These are phyloP conservation scores for Polyodon spathula DNA, from an alignment of 2,113 vertebrate genomes.

Conservation along the genomic window DNA sequence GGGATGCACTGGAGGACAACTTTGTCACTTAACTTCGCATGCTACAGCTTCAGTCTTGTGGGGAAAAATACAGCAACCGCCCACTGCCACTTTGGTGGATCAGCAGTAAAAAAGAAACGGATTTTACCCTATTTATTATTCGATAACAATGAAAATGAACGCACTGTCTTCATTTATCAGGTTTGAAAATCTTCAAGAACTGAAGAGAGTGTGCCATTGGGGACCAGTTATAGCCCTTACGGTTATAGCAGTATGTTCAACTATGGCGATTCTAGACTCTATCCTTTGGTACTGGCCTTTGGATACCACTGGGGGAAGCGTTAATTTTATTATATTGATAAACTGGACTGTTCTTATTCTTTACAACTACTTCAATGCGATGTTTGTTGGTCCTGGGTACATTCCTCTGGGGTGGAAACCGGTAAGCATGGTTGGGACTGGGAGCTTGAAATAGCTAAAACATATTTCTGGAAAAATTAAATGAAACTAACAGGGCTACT, in stretches of 20 bases:
- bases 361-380: slow-evolving; percentile 97
- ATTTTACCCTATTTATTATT: too few relatives aligned
- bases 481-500: too few relatives aligned
- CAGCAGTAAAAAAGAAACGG: too few relatives aligned
- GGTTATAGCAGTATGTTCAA: slow-evolving; percentile 84
- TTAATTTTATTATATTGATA: slow-evolving; percentile 94
- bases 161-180: slow-evolving; percentile 62
- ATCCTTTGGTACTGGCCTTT: slow-evolving; percentile 94
- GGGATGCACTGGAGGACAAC: too few relatives aligned
- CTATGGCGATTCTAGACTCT: slow-evolving; percentile 85
- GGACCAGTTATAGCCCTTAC: slow-evolving; percentile 87
- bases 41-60: not conserved
- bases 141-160: slow-evolving; percentile 60
- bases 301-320: slow-evolving; percentile 82
- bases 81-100: too few relatives aligned
- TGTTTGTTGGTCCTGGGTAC: slow-evolving; percentile 93
- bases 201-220: slow-evolving; percentile 89
- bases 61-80: not conserved
- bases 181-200: slow-evolving; percentile 80
- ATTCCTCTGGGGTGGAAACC: slow-evolving; percentile 89
- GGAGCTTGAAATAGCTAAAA: too few relatives aligned
- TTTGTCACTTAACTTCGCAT: too few relatives aligned
- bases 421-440: slow-evolving; percentile 55
- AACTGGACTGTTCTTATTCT: slow-evolving; percentile 97
- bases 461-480: too few relatives aligned